Evolutionary conservation across 2,113 vertebrate genomes (phyloP).

Genomic region (Periophthalmus modestus): DNA sequence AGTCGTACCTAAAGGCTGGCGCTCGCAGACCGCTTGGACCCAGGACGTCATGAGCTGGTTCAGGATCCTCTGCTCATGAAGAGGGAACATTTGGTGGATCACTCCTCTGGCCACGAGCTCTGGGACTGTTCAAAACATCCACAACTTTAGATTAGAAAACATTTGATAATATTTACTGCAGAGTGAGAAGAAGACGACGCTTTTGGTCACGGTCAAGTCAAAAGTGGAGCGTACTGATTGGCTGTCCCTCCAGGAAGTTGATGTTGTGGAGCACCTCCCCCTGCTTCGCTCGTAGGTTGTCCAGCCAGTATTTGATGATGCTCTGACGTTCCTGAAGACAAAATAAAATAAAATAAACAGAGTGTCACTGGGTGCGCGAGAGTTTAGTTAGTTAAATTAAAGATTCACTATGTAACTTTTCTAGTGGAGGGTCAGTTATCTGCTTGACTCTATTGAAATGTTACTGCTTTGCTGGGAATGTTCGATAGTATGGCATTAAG

Average conservation of each 20-base stretch:
- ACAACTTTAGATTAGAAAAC: neutral
- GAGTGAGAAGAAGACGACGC: no score
- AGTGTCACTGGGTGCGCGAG: no score
- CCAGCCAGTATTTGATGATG: conserved; percentile 95
- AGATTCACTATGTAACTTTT: no score
- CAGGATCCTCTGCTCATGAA: conserved; percentile 94
- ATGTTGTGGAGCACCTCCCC: conserved; percentile 94
- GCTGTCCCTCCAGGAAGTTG: conserved; percentile 95
- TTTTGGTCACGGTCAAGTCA: neutral
- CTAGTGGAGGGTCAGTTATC: no score
- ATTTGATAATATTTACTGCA: no score
- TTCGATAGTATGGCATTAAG: no score
- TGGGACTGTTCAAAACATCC: conserved; percentile 78
- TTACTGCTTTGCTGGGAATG: no score
- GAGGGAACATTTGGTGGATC: conserved; percentile 93
- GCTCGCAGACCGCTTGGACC: conserved; percentile 94
- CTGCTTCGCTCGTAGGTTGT: conserved; percentile 92
- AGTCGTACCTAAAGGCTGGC: conserved; percentile 87
- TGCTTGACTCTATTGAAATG: no score
- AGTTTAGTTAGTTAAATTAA: no score
- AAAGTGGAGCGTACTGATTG: conserved; percentile 85
- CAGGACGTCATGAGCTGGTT: conserved; percentile 94
- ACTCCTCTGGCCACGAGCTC: conserved; percentile 89
- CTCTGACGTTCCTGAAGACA: conserved; percentile 88
- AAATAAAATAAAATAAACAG: neutral